Evolutionary conservation across 1,140 invertebrate species (phyloP).

Genomic region (Arion vulgaris): DNA sequence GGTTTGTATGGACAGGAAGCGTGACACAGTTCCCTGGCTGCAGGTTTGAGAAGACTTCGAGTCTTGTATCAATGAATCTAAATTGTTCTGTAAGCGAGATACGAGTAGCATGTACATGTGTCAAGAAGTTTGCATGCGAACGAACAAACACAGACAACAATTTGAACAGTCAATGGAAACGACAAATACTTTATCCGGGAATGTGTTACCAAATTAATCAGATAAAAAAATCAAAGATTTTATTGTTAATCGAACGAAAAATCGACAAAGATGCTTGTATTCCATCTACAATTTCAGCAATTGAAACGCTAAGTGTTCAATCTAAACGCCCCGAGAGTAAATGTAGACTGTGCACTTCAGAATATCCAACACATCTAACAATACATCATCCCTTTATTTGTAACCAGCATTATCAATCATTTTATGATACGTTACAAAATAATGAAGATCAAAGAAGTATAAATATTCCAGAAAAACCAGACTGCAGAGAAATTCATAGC

Average conservation of each 20-base stretch:
- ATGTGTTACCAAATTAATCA: neutral
- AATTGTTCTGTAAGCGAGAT: neutral
- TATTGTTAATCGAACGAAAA: neutral
- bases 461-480: too few relatives aligned
- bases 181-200: neutral
- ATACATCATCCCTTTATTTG: too few relatives aligned
- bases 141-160: neutral
- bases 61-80: neutral
- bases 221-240: neutral
- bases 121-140: neutral
- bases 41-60: neutral
- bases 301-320: too few relatives aligned
- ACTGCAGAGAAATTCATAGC: too few relatives aligned
- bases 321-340: too few relatives aligned
- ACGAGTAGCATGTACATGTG: neutral
- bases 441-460: too few relatives aligned
- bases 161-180: neutral
- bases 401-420: too few relatives aligned
- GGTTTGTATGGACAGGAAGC: neutral
- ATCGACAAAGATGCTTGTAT: too few relatives aligned
- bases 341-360: too few relatives aligned
- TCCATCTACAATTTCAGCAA: neutral
- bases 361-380: too few relatives aligned
- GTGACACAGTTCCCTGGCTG: neutral
- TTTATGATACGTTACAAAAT: too few relatives aligned